phyloP scores from a whole-genome alignment of 2,797 vertebrate genomes.

The Phrynocephalus guinanensis region DNA sequence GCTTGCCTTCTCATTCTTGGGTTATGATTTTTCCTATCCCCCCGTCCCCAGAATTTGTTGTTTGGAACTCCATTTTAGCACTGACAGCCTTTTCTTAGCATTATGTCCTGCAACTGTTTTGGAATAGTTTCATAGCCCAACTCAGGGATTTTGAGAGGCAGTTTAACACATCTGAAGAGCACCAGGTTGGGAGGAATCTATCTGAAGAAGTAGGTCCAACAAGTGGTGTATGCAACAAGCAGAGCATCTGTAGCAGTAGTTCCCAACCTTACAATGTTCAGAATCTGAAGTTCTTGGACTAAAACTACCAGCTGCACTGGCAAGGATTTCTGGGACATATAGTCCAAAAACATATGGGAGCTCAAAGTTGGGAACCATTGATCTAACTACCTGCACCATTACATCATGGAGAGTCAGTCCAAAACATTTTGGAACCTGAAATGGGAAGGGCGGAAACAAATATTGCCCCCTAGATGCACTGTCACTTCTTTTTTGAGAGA shows the following conservation, averaged over 20 bases:
- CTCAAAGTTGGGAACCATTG: too few relatives aligned
- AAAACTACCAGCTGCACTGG: too few relatives aligned
- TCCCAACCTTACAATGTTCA: too few relatives aligned
- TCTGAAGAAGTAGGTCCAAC: background rate
- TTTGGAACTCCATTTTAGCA: background rate
- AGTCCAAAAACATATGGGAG: too few relatives aligned
- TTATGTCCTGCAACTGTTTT: background rate
- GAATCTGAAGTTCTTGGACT: too few relatives aligned
- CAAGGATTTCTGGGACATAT: too few relatives aligned
- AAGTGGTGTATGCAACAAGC: background rate
- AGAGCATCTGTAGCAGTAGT: too few relatives aligned
- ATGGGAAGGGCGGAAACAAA: background rate
- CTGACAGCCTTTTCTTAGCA: background rate
- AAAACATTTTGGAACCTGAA: background rate
- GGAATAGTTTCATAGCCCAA: background rate
- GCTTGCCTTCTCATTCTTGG: background rate
- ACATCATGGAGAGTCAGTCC: background rate
- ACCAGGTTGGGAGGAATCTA: background rate
- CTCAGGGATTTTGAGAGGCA: too few relatives aligned
- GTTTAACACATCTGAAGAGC: background rate
- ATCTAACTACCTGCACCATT: background rate
- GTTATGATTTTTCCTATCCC: background rate
- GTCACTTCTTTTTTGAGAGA: too few relatives aligned
- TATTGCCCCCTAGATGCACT: too few relatives aligned
- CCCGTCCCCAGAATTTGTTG: background rate